Evolutionary conservation across 2,113 vertebrate species (phyloP).

Genomic region (Cephalopterus ornatus): DNA sequence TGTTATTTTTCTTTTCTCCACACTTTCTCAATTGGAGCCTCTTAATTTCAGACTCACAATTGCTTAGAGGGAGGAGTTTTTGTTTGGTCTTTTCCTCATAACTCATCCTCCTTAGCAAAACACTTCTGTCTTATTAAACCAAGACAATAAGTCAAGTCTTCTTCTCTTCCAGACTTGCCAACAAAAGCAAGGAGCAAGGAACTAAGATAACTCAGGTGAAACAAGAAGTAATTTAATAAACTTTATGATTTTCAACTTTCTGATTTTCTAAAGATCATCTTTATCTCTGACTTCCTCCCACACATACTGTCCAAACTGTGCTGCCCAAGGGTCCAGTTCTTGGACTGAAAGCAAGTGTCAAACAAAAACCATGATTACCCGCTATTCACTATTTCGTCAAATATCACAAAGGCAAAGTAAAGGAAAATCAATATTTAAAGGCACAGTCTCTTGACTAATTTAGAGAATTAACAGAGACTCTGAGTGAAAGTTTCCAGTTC

Average conservation of each 20-base stretch:
- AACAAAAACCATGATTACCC: not conserved
- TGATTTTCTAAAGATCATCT: slow-evolving; percentile 31
- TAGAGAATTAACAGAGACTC: not conserved
- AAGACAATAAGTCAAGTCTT: no score
- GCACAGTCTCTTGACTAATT: not conserved
- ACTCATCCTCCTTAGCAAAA: no score
- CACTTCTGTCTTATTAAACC: no score
- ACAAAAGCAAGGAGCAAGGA: not conserved
- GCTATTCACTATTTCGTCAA: not conserved
- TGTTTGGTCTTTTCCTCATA: no score
- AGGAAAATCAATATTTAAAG: not conserved
- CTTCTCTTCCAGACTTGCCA: not conserved
- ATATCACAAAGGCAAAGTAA: not conserved
- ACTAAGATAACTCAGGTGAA: slow-evolving; percentile 14
- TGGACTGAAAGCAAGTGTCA: not conserved
- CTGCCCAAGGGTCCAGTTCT: not conserved
- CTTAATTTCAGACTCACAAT: no score
- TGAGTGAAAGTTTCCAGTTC: not conserved
- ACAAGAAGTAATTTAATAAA: slow-evolving; percentile 22
- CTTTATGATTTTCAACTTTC: slow-evolving; percentile 40
- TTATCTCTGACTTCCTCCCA: slow-evolving; percentile 19
- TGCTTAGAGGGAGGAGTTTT: no score
- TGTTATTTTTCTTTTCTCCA: no score
- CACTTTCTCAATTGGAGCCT: no score
- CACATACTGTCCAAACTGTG: not conserved